Percentiles rank a stretch among this genome's conserved stretches.
Conservation (phyloP, 2,888 invertebrate genomes). For the Eurois occulta region DNA sequence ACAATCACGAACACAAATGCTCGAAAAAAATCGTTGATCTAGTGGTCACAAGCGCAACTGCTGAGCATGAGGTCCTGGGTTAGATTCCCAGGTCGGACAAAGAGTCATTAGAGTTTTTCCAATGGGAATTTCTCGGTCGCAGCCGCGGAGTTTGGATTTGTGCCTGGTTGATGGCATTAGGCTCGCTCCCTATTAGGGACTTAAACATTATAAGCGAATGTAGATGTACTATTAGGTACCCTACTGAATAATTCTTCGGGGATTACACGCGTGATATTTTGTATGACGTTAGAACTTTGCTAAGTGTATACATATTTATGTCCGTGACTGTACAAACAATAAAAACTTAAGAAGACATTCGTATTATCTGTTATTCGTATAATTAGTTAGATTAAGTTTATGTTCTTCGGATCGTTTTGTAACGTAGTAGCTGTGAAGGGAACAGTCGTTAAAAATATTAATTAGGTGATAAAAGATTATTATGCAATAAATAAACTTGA, state of each 20-base stretch:
- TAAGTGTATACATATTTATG: neutral
- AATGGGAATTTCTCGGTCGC: neutral
- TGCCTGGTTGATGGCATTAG: neutral
- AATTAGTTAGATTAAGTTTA: conserved; percentile 34
- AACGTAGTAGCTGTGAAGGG: neutral
- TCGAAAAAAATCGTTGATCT: neutral
- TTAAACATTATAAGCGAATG: neutral
- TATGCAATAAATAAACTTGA: conserved; percentile 1
- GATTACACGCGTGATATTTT: neutral
- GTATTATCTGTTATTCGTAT: conserved; percentile 32
- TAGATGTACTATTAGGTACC: neutral
- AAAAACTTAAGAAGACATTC: conserved; percentile 33
- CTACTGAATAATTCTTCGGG: neutral
- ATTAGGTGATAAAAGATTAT: conserved; percentile 22
- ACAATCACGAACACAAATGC: neutral
- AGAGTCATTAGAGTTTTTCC: neutral
- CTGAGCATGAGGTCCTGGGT: neutral
- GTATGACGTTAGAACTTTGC: neutral
- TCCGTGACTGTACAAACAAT: neutral
- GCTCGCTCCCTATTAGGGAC: neutral
- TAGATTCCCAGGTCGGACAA: neutral
- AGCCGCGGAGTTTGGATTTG: neutral
- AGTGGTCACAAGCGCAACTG: neutral
- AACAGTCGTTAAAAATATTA: conserved; percentile 17
- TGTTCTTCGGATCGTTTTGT: neutral